Evolutionary conservation across 2,113 vertebrate species (phyloP), one percentile per base, ranked within the genome.

Genomic region (Hylia prasina): DNA sequence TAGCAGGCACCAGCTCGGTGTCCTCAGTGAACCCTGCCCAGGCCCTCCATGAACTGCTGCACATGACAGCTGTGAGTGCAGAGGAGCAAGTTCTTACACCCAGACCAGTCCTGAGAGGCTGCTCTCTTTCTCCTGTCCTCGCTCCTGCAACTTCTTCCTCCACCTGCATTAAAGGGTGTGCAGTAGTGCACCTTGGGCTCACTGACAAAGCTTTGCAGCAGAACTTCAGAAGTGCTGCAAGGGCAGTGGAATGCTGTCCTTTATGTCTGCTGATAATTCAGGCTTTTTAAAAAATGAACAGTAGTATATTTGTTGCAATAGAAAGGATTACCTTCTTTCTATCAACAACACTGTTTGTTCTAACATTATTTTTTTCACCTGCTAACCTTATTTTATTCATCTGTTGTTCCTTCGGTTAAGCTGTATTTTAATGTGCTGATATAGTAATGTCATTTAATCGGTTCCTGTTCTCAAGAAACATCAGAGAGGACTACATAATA

Each of bases 381-480:
- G 30, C 13, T 40, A 71, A 45, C 19, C 30, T 60, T 51, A 61
- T 64, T 88, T 83, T 64, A 91, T 77, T 92, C 19, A 42, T 37
- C 31, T 69, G 22, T 68, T 80, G 50, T 64, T 93, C 77, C 63
- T 90, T 82, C 54, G 35, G 18, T 68, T n/a, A 70, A 76, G 31
- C 40, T 77, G 13, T 21, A 47, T 69, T 84, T 71, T 87, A 66
- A 60, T 39, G 31, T 65, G 44, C 11, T 69, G 28, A 39, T 66
- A 88, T 1, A 27, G 25, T 45, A 79, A 70, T 64, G 39, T 17
- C 30, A 77, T 69, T 81, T 72, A 70, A 86, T 77, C 24, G 65
- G 50, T 65, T 94, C n/a, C 40, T 73, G 31, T 45, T 78, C 47
- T 90, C 23, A 71, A 61, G 45, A 95, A 92, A 78, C 51, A 75